Evolutionary conservation across 2,888 invertebrate genomes (phyloP).

Genomic region (Philereme transversata): DNA sequence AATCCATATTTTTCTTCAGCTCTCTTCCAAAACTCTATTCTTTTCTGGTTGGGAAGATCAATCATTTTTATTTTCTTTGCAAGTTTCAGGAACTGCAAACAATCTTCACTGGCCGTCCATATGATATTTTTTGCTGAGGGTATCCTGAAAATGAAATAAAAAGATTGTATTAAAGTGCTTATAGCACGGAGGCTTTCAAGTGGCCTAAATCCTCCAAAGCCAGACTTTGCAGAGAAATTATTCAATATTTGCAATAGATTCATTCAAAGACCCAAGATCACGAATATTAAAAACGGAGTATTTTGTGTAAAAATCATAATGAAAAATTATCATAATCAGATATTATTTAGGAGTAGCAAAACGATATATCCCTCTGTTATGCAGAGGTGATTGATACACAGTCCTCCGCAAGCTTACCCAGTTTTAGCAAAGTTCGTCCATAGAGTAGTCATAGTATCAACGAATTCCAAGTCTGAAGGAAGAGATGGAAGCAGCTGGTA

Average conservation of each 20-base stretch:
- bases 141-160: slow-evolving; percentile 11
- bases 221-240: no score
- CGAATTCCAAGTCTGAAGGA: slow-evolving; percentile 14
- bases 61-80: slow-evolving; percentile 18
- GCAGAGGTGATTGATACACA: slow-evolving; percentile 6
- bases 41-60: slow-evolving; percentile 13
- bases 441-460: slow-evolving; percentile 20
- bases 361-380: no score
- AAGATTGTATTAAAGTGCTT: no score
- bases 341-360: no score
- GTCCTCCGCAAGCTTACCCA: slow-evolving; percentile 24
- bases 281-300: no score
- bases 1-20: slow-evolving; percentile 15
- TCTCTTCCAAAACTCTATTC: slow-evolving; percentile 19
- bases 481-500: slow-evolving; percentile 21
- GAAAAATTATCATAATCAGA: no score
- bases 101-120: slow-evolving; percentile 11
- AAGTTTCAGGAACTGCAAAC: slow-evolving; percentile 15
- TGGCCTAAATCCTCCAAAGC: no score
- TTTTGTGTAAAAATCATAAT: no score
- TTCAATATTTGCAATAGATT: no score
- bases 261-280: no score
- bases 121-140: slow-evolving; percentile 15
- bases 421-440: slow-evolving; percentile 26
- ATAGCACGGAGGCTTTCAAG: no score